Evolutionary conservation across 2,113 vertebrate genomes (phyloP), one percentile per base, ranked within the genome.

Genomic region (Stigmatopora argus): DNA sequence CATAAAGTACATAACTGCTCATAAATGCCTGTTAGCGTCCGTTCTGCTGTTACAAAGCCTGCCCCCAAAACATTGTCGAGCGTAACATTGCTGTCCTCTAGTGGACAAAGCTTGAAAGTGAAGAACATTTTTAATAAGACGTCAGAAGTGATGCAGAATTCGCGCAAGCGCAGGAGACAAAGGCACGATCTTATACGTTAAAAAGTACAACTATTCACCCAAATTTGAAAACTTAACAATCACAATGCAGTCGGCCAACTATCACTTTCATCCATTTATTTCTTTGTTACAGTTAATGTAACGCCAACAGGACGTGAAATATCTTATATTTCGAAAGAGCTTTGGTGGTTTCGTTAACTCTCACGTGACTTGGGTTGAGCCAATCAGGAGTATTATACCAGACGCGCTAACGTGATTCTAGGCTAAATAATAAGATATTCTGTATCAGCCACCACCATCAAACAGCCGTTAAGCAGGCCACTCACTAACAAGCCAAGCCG

Each of bases 31-130:
- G 5, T 49, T 63, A 52, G 31, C 46, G 41, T 57, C 63, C 18
- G 66, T 70, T 68, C 58, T 0, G 49, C 47, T 5, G 21, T 47
- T 5, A 12, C 46, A 34, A 18, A 13, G 4, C 7, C 19, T 11
- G 14, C 3, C 46, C 59, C 4, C 9, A 17, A 19, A 44, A 23
- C 11, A 12, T 31, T 31, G 35, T 11, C 41, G 9, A 44, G 65
- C 38, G 11, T n/a, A 60, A 35, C 56, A 58, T 11, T 78, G 81
- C 79, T 86, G 62, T 79, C 26, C 79, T 79, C 84, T 85, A 62
- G 21, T 10, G 84, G 79, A 62, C 11, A 63, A 72, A 56, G 3
- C 14, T 3, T 53, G 51, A 6, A 65, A 67, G 6, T 72, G 38
- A 23, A 57, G 6, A 15, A 13, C 34, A 18, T 53, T 53, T 53